A percentile compares a stretch with the other conserved stretches of the same genome.
Evolutionary conservation across 2,888 invertebrate species (phyloP).

Genomic region (Tipula vernalis): DNA sequence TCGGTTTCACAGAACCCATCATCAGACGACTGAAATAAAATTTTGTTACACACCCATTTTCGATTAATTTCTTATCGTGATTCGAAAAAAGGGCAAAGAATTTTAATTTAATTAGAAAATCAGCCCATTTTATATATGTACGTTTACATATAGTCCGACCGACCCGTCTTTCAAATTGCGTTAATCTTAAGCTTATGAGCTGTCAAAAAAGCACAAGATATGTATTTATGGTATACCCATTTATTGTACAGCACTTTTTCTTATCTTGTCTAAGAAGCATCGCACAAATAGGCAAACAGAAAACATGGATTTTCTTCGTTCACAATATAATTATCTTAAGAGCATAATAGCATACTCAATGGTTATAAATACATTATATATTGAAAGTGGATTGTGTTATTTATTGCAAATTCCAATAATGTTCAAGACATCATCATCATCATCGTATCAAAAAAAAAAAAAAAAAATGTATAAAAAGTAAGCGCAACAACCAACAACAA

Average conservation of each 20-base stretch:
- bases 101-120: background rate
- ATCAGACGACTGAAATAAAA: background rate
- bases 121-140: background rate
- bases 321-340: background rate
- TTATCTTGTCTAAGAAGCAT: background rate
- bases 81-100: background rate
- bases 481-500: background rate
- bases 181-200: background rate
- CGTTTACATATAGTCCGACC: too few species aligned
- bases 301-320: background rate
- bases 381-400: background rate
- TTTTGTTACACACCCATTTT: background rate
- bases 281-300: background rate
- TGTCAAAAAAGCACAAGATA: background rate
- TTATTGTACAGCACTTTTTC: background rate
- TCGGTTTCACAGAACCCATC: background rate
- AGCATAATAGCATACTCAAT: background rate
- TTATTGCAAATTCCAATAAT: background rate
- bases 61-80: background rate
- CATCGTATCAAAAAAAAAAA: background rate
- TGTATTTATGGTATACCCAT: background rate
- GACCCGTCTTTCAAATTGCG: background rate
- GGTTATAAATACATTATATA: background rate
- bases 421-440: background rate
- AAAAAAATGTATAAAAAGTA: background rate